Conservation (phyloP, 1,140 invertebrate species). For the Papilio polyxenes region DNA sequence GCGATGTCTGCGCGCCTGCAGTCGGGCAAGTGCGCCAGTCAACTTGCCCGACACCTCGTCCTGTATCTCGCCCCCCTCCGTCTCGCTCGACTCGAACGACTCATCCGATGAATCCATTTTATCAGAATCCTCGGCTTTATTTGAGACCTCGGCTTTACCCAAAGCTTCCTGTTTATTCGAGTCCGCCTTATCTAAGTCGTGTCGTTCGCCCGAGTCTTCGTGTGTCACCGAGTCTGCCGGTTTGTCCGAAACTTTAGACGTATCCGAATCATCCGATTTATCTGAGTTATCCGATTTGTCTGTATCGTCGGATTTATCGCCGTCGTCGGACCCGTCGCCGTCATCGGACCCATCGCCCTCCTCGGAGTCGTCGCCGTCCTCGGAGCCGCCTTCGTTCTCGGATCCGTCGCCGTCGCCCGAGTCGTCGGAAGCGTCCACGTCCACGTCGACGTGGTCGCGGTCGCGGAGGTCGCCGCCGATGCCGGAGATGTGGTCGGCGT, state of each 20-base stretch:
- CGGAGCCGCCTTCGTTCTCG: not conserved
- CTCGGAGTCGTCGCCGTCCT: not conserved
- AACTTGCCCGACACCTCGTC: slow-evolving; percentile 44
- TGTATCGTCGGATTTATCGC: not conserved
- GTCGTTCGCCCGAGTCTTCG: not conserved
- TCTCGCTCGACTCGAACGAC: not conserved
- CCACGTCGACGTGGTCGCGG: not conserved
- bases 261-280: not conserved
- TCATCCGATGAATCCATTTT: not conserved
- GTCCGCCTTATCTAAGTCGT: not conserved
- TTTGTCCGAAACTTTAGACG: not conserved
- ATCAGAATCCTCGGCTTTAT: not conserved
- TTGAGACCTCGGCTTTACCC: not conserved
- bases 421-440: not conserved
- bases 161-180: not conserved
- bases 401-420: not conserved
- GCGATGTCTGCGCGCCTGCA: slow-evolving; percentile 65
- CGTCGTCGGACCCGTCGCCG: not conserved
- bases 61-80: slow-evolving; percentile 8
- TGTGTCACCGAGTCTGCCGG: not conserved
- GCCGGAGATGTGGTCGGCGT: not conserved
- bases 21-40: slow-evolving; percentile 49
- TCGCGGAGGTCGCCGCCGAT: not conserved
- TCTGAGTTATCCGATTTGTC: not conserved
- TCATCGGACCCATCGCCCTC: not conserved